Conservation (phyloP, 2,888 invertebrate species). For the Hemithea aestivaria region DNA sequence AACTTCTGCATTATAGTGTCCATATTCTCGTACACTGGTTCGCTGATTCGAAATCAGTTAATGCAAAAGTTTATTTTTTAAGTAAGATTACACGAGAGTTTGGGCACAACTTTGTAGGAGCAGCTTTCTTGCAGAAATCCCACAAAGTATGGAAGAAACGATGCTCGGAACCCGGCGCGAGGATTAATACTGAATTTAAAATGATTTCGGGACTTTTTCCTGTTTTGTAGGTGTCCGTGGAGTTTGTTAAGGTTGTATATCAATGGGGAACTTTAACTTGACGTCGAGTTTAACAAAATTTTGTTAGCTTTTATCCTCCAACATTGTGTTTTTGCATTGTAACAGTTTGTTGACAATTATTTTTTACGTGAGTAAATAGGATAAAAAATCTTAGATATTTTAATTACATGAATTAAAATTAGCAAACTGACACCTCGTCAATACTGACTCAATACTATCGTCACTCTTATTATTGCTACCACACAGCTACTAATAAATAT, state of each 20-base stretch:
- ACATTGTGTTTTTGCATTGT: conserved; percentile 13
- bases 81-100: conserved; percentile 78
- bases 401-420: too few species aligned
- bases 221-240: conserved; percentile 51
- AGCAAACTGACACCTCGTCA: too few species aligned
- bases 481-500: too few species aligned
- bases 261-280: conserved; percentile 46
- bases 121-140: conserved; percentile 73
- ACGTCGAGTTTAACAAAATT: conserved; percentile 39
- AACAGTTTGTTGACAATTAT: conserved; percentile 11
- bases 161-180: conserved; percentile 57
- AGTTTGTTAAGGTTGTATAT: conserved; percentile 54
- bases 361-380: conserved; percentile 5
- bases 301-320: conserved; percentile 26
- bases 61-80: conserved; percentile 81
- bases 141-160: conserved; percentile 66
- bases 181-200: conserved; percentile 75
- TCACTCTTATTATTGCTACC: too few species aligned
- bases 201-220: conserved; percentile 61
- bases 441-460: too few species aligned
- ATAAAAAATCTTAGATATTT: too few species aligned
- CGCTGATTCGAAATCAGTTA: conserved; percentile 77
- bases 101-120: conserved; percentile 66
- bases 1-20: neutral
- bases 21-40: conserved; percentile 12